These are phyloP conservation scores for Subacronicta megacephala DNA, from an alignment of 2,888 invertebrate species.

Conservation along the genomic window DNA sequence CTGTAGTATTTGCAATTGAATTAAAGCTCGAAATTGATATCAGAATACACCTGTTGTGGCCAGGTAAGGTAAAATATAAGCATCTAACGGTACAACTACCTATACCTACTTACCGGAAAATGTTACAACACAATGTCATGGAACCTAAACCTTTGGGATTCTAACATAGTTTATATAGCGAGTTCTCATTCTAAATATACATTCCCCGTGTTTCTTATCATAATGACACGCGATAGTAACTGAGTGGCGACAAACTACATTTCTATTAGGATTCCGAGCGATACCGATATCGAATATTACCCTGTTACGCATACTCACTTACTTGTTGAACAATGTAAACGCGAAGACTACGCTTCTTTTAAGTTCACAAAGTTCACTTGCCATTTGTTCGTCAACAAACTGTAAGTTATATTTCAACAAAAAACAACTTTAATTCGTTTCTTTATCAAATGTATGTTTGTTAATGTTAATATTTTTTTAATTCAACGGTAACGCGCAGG, in stretches of 20 bases:
- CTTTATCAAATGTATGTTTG: too few species aligned
- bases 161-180: not conserved
- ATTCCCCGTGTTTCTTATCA: conserved; percentile 35
- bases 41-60: not conserved
- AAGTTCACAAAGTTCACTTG: not conserved
- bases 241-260: conserved; percentile 34
- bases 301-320: not conserved
- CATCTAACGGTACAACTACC: not conserved
- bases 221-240: conserved; percentile 35
- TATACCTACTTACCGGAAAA: conserved; percentile 6
- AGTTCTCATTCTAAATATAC: conserved; percentile 23
- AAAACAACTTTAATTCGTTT: too few species aligned
- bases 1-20: not conserved
- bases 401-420: too few species aligned
- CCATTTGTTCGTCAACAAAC: too few species aligned
- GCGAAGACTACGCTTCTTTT: too few species aligned
- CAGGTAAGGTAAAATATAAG: not conserved
- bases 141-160: conserved; percentile 9
- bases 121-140: conserved; percentile 2
- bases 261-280: conserved; percentile 27
- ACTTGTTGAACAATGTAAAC: not conserved
- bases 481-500: too few species aligned
- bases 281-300: conserved; percentile 9
- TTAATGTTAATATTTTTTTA: too few species aligned
- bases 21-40: not conserved